These are phyloP conservation scores for Scolopax mira DNA, from an alignment of 2,113 vertebrate genomes.

Conservation along the genomic window DNA sequence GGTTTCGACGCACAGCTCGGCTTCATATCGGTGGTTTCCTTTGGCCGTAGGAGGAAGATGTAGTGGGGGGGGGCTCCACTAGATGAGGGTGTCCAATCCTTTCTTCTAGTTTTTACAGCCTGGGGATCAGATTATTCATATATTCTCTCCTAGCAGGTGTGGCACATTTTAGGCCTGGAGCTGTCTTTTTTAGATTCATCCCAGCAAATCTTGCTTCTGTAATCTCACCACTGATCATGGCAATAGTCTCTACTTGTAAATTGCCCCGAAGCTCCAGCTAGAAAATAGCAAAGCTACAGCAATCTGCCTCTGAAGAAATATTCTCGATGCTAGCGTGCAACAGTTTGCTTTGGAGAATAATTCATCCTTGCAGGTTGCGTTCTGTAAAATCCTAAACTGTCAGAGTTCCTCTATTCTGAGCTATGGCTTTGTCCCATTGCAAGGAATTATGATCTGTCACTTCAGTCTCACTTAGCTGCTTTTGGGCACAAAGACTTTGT, in stretches of 20 bases:
- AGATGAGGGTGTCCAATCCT: neutral
- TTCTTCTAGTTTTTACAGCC: neutral
- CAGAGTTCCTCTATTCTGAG: neutral
- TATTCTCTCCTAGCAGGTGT: neutral
- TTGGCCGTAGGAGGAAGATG: neutral
- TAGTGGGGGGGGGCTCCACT: neutral
- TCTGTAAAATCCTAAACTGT: neutral
- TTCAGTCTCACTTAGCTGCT: neutral
- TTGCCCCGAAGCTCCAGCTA: neutral
- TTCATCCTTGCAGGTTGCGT: neutral
- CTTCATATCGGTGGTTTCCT: neutral
- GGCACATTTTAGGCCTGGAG: neutral
- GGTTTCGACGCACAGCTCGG: fast-evolving
- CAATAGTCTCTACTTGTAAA: neutral
- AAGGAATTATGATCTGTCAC: neutral
- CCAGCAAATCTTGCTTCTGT: neutral
- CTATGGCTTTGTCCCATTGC: neutral
- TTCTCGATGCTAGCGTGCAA: neutral
- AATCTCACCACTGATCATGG: neutral
- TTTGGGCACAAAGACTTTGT: neutral
- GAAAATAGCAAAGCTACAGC: neutral
- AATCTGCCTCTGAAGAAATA: neutral
- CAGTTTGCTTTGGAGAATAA: neutral
- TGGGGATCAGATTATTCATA: neutral
- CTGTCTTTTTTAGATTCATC: neutral